These are phyloP conservation scores for Hedya salicella DNA, from an alignment of 2,888 invertebrate species.

Conservation along the genomic window DNA sequence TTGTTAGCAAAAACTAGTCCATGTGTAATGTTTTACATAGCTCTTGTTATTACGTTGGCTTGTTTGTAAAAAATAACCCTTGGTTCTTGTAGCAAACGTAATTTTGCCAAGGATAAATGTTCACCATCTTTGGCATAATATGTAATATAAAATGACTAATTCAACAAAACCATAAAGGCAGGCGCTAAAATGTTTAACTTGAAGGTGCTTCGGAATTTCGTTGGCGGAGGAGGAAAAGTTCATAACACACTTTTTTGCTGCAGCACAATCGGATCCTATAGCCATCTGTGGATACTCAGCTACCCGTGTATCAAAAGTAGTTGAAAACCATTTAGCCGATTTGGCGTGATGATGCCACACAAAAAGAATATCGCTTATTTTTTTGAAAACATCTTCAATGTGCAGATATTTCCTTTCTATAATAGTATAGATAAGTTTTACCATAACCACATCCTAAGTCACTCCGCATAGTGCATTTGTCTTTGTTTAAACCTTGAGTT, in stretches of 20 bases:
- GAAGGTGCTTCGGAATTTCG: no score
- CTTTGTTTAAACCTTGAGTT: constrained; percentile 18
- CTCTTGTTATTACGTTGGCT: constrained; percentile 5
- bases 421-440: background rate
- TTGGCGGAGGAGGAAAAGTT: no score
- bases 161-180: background rate
- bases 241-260: no score
- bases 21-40: constrained; percentile 1
- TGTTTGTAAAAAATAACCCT: constrained; percentile 3
- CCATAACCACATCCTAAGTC: constrained; percentile 18
- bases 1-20: constrained; percentile 30
- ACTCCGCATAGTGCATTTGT: constrained; percentile 12
- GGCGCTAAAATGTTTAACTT: background rate
- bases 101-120: background rate
- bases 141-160: no score
- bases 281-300: no score
- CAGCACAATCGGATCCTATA: no score
- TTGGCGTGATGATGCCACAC: no score
- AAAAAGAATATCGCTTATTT: no score
- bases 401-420: no score
- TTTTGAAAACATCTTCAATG: no score
- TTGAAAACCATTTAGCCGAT: no score
- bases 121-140: background rate
- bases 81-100: background rate
- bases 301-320: no score